Evolutionary conservation across 1,140 invertebrate species (phyloP).

Genomic region (Zelostemma sp.): DNA sequence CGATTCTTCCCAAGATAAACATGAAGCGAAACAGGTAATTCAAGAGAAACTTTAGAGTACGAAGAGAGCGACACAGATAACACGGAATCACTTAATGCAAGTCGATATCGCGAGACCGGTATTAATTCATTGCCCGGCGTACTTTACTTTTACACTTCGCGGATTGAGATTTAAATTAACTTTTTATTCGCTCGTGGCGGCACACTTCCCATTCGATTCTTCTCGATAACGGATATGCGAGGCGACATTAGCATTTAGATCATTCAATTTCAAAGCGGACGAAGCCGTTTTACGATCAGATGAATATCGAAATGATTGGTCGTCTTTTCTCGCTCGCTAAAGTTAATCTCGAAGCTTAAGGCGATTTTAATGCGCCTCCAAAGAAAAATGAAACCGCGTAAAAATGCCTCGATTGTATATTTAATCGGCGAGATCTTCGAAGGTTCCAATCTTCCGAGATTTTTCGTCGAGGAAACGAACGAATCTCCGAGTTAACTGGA

Average conservation of each 20-base stretch:
- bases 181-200: slow-evolving; percentile 22
- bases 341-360: slow-evolving; percentile 12
- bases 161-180: slow-evolving; percentile 32
- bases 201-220: slow-evolving; percentile 16
- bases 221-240: slow-evolving; percentile 37
- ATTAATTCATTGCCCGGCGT: slow-evolving; percentile 17
- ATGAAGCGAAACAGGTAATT: too few species aligned
- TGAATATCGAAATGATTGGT: slow-evolving; percentile 30
- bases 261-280: slow-evolving; percentile 36
- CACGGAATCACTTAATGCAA: neutral
- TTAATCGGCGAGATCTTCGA: too few species aligned
- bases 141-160: slow-evolving; percentile 16
- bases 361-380: slow-evolving; percentile 16
- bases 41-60: neutral
- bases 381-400: slow-evolving; percentile 7
- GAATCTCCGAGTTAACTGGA: slow-evolving; percentile 32
- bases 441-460: too few species aligned
- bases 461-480: slow-evolving; percentile 21
- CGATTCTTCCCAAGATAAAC: too few species aligned
- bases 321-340: slow-evolving; percentile 20
- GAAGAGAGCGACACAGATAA: too few species aligned
- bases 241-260: slow-evolving; percentile 42
- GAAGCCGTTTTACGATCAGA: slow-evolving; percentile 36
- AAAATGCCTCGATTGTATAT: slow-evolving; percentile 14
- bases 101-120: slow-evolving; percentile 1